Conservation (phyloP, 2,113 vertebrate species). For the Pachypanchax playfairii region DNA sequence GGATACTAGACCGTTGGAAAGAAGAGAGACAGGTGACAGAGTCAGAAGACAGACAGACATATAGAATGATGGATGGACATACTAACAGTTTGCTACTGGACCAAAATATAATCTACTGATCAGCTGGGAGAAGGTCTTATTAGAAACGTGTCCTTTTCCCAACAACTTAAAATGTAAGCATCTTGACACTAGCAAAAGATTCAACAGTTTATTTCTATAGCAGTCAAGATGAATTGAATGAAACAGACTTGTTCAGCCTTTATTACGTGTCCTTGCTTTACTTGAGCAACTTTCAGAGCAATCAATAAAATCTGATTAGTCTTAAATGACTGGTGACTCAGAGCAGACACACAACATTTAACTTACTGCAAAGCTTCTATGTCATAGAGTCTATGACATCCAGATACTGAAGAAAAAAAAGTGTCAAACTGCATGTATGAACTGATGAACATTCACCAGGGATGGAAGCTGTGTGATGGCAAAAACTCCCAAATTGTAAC, state of each 20-base stretch:
- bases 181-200: too few relatives aligned
- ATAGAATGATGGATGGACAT: constrained; percentile 38
- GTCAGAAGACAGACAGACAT: constrained; percentile 66
- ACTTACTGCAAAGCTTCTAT: constrained; percentile 29
- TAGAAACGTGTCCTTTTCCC: neutral
- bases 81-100: constrained; percentile 15
- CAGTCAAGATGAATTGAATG: constrained; percentile 44
- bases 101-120: constrained; percentile 1
- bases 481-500: constrained; percentile 4
- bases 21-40: constrained; percentile 68
- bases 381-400: too few relatives aligned
- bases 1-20: constrained; percentile 79
- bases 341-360: constrained; percentile 48
- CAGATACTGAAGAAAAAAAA: constrained; percentile 32
- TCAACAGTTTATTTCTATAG: too few relatives aligned
- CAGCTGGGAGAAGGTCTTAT: neutral
- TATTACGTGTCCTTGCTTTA: constrained; percentile 55
- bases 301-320: constrained; percentile 61
- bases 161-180: too few relatives aligned
- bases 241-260: constrained; percentile 48
- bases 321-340: constrained; percentile 49
- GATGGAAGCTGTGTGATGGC: constrained; percentile 17
- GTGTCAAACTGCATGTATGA: constrained; percentile 19
- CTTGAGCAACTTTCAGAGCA: constrained; percentile 51
- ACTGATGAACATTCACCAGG: constrained; percentile 15